Evolutionary conservation across 2,797 vertebrate species (phyloP).

Genomic region (Lepus townsendii): DNA sequence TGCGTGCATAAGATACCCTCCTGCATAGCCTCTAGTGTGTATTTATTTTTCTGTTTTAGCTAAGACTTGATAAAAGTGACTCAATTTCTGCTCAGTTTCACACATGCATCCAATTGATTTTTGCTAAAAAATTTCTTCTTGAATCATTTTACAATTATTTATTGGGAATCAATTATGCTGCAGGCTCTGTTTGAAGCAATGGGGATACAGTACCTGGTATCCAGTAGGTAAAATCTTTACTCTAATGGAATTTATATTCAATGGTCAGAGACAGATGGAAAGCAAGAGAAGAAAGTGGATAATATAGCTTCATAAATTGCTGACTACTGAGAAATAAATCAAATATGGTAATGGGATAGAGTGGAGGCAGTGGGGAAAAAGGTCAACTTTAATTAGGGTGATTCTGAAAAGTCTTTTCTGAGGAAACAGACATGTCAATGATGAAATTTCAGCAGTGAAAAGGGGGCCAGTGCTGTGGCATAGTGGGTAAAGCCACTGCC

Average conservation of each 20-base stretch:
- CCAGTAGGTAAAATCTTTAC: neutral
- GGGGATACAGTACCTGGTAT: neutral
- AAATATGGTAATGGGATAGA: neutral
- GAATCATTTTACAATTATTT: conserved; percentile 55
- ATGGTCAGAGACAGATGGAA: neutral
- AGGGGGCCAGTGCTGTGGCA: neutral
- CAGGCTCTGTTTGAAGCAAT: conserved; percentile 1
- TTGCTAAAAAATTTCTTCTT: conserved; percentile 39
- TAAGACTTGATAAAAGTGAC: too few species aligned
- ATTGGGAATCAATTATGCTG: neutral
- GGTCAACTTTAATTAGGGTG: neutral
- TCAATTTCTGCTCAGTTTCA: too few species aligned
- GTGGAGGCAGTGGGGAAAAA: neutral
- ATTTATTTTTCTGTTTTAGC: too few species aligned
- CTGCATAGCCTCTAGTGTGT: too few species aligned
- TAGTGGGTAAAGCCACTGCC: too few species aligned
- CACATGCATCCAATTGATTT: neutral
- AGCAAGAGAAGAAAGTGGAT: neutral
- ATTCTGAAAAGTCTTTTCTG: neutral
- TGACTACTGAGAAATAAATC: conserved; percentile 7
- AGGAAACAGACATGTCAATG: neutral
- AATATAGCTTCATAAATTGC: neutral
- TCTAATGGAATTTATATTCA: neutral
- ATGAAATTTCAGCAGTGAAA: neutral
- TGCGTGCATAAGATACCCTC: too few species aligned